These are phyloP conservation scores for Sinocyclocheilus anshuiensis DNA, from an alignment of 2,113 vertebrate genomes.

Conservation along the genomic window DNA sequence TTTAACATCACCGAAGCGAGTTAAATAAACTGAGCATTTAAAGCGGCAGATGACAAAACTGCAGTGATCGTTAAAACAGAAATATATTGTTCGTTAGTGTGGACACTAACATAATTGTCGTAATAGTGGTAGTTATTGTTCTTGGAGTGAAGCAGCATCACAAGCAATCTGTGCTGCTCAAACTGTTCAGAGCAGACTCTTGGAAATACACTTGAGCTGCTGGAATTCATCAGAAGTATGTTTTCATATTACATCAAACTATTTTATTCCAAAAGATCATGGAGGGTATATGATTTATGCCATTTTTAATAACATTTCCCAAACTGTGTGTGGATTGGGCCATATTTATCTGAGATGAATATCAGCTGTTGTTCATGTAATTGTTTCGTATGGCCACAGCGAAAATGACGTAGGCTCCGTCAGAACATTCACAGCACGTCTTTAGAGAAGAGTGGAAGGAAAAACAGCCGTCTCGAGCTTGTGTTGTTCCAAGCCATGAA, in stretches of 20 bases:
- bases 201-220: neutral
- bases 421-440: neutral
- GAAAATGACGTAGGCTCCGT: neutral
- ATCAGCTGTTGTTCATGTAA: neutral
- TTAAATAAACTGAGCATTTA: neutral
- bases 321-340: neutral
- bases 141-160: neutral
- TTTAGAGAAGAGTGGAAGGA: constrained; percentile 4
- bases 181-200: neutral
- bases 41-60: too few species aligned
- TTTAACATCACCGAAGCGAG: neutral
- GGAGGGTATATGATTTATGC: neutral
- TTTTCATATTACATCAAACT: neutral
- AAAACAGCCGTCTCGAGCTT: constrained; percentile 60
- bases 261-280: neutral
- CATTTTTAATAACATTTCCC: neutral
- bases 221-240: neutral
- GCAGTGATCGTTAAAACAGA: neutral
- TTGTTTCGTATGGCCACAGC: neutral
- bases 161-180: neutral
- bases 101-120: too few species aligned
- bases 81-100: neutral
- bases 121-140: neutral
- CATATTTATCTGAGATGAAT: neutral
- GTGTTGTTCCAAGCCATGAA: constrained; percentile 61